Percentiles rank a stretch among this genome's conserved stretches.
Evolutionary conservation across 2,888 invertebrate species (phyloP).

Genomic region (Norana najaformis): DNA sequence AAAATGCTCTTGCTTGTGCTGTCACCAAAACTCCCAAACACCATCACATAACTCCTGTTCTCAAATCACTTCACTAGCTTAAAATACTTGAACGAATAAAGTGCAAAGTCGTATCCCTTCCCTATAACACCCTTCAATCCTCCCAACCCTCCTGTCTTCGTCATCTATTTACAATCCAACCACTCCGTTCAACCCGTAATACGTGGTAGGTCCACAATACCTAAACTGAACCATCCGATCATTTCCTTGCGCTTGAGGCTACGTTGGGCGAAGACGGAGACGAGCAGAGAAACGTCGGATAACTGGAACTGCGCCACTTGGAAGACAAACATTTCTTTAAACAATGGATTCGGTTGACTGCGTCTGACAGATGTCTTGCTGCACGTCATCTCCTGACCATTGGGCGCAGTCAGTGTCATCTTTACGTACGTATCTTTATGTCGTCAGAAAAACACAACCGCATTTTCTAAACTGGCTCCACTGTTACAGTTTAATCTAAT

Average conservation of each 20-base stretch:
- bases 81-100: no score
- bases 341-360: slow-evolving; percentile 91
- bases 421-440: slow-evolving; percentile 87
- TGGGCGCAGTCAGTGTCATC: slow-evolving; percentile 85
- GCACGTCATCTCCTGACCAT: slow-evolving; percentile 87
- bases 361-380: slow-evolving; percentile 89
- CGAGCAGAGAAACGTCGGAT: slow-evolving; percentile 90
- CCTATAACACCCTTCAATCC: no score
- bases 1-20: no score
- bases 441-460: not conserved
- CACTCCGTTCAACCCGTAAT: no score
- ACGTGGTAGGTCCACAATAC: no score
- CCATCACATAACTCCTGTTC: no score
- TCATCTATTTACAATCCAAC: no score
- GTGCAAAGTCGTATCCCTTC: no score
- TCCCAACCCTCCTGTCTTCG: no score
- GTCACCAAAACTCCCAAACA: no score
- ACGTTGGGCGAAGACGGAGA: slow-evolving; percentile 87
- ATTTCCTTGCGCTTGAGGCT: slow-evolving; percentile 92
- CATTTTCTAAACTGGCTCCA: not conserved
- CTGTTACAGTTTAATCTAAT: not conserved
- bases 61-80: no score
- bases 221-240: slow-evolving; percentile 94
- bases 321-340: slow-evolving; percentile 93
- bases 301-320: slow-evolving; percentile 94